Base-by-base conservation (phyloP, 2,113 vertebrate species). In the Edolisoma coerulescens region DNA sequence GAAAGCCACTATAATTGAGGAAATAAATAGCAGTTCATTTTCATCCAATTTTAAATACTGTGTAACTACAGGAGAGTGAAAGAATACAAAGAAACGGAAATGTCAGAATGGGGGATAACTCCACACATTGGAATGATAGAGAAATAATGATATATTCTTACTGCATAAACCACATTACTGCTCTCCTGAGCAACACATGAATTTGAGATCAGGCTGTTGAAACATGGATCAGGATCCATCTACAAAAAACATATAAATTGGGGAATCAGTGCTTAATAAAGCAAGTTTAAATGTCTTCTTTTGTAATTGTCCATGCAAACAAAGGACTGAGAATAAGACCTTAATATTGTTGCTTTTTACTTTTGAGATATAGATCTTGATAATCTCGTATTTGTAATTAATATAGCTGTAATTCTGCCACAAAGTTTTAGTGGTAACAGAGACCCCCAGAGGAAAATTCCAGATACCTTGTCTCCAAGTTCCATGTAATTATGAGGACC, bases 21-120 rank as follows among this genome's bases (percentile, higher is more conserved):
- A 84, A 94, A 94, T 64, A 75, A 91, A 84, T 71, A 89, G 59
- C 30, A 26, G 21, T 39, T 93, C 16, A 56, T 95, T 93, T 94
- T 75, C 6, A 60, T 59, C 24, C 63, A 35, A n/a, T 78, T 89
- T 89, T 89, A 89, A 59, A 64, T 89, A 64, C 44, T 64, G 22
- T 49, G 17, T 64, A 81, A 33, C 30, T 75, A 75, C 39, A 74
- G 68, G 33, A 77, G 26, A 78, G 56, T 68, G 41, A 61, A 75
- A 16, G 24, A 73, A 85, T 90, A 61, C 26, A 53, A 35, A 87
- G n/a, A 85, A 82, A 94, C 5, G 5, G 8, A 64, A 65, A 22
- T 23, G 5, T 37, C 41, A 41, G 24, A 70, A 41, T 0, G 1
- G 19, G 7, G 30, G 32, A 54, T n/a, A 65, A 32, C 21, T 65